These are phyloP conservation scores for Hydrochoerus hydrochaeris DNA, from an alignment of 2,113 vertebrate species.

Conservation along the genomic window DNA sequence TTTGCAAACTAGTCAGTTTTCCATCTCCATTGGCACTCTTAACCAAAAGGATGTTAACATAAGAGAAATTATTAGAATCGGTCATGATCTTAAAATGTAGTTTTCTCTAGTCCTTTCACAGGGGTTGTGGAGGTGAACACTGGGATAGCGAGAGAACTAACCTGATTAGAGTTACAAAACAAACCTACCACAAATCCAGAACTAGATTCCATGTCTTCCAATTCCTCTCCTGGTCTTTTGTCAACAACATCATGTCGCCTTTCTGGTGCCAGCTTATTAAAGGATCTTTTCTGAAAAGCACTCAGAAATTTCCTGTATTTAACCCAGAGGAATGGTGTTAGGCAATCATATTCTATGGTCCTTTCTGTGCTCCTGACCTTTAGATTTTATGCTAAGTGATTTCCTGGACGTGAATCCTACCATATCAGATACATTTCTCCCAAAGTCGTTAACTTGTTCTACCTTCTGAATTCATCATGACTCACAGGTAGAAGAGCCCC, in stretches of 20 bases:
- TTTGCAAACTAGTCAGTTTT: neutral
- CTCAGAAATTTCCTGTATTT: conserved; percentile 18
- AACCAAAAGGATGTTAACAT: neutral
- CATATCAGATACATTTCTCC: conserved; percentile 50
- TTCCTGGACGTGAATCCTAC: conserved; percentile 71
- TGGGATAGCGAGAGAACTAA: neutral
- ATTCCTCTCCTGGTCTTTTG: neutral
- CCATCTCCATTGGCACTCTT: neutral
- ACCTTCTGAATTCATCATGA: conserved; percentile 68
- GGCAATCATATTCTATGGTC: conserved; percentile 12
- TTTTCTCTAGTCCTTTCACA: neutral
- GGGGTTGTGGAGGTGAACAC: neutral
- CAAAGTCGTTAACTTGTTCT: conserved; percentile 76
- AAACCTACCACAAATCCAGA: conserved; percentile 22
- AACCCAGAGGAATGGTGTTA: conserved; percentile 41
- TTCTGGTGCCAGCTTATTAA: conserved; percentile 9
- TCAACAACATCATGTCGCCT: neutral
- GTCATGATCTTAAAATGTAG: neutral
- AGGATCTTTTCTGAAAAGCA: neutral
- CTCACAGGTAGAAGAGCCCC: conserved; percentile 66
- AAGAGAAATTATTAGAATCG: neutral
- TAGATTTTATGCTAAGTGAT: conserved; percentile 73
- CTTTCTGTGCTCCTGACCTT: conserved; percentile 57
- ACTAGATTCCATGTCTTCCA: neutral
- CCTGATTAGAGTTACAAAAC: neutral